Evolutionary conservation across 2,888 invertebrate species (phyloP), one percentile per base, ranked within the genome.

Genomic region (Cryptus armator): DNA sequence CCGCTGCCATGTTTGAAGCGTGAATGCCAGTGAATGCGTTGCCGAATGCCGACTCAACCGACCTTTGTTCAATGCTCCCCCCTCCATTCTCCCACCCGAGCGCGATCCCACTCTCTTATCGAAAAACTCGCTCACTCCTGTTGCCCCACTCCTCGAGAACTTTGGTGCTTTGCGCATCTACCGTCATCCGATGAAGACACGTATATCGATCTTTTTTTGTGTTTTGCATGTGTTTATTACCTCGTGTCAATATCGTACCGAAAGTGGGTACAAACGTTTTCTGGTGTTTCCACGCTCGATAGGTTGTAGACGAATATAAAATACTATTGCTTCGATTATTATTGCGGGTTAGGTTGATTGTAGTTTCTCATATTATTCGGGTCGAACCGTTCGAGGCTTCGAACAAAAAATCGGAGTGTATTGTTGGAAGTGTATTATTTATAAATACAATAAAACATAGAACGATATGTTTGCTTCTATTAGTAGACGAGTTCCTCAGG

Each of bases 1-100:
- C 97, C 93, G 97, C 97, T 96, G 96, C 96, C 96, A 95, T 96
- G 95, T 95, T 95, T 92, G 91, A 92, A 91, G 90, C 91, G 92
- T 92, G 93, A 93, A 93, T 93, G 93, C 91, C 91, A 90, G 90
- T 83, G 81, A 85, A 78, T 86, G 76, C 79, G 80, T 71, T 74
- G 87, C 87, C 87, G 85, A 79, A 80, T 87, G 80, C 86, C 88
- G 85, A 89, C 90, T 88, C 89, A 86, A 85, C 87, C 90, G 91
- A 91, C 91, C 92, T 92, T 92, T 92, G 92, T 92, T 91, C 90
- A 90, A 91, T 90, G 91, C 89, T 89, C 88, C 86, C 82, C 80
- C 84, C 72, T 48, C 81, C 62, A 29, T 70, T 67, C 68, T 75
- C 78, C 10, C 46, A 12, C 46, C 51, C 51, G 24, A 14, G 24